Evolutionary conservation across 2,888 invertebrate genomes (phyloP).

Genomic region (Cryptocheilus praepositus): DNA sequence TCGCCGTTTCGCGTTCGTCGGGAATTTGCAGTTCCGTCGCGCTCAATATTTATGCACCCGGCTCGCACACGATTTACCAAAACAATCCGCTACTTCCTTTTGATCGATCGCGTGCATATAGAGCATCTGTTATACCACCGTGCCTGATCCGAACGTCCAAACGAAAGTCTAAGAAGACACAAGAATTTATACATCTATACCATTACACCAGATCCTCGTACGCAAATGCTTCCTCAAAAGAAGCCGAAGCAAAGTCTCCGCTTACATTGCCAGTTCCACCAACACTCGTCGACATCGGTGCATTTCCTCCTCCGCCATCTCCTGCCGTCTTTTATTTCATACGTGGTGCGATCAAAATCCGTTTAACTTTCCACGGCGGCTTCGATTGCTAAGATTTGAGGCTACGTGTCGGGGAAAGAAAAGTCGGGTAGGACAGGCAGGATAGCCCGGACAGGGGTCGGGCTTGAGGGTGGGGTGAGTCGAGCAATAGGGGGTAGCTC

Average conservation of each 20-base stretch:
- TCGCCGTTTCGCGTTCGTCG: conserved; percentile 20
- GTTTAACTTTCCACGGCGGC: conserved; percentile 31
- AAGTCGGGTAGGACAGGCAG: no score
- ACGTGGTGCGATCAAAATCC: conserved; percentile 38
- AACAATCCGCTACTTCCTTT: no score
- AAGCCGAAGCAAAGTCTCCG: no score
- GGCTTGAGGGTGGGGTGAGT: conserved; percentile 12
- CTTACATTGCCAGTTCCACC: no score
- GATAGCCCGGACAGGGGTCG: background rate
- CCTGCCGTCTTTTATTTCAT: background rate
- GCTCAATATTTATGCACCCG: conserved; percentile 14
- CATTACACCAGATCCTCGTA: no score
- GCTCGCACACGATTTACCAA: no score
- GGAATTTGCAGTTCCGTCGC: conserved; percentile 32
- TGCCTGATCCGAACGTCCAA: background rate
- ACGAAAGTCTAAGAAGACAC: no score
- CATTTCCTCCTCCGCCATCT: background rate
- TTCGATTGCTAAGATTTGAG: conserved; percentile 41
- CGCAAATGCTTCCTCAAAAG: no score
- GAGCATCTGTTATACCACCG: conserved; percentile 9
- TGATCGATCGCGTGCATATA: no score
- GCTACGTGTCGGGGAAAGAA: conserved; percentile 4
- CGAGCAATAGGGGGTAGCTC: conserved; percentile 13
- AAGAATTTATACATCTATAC: no score
- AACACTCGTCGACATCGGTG: no score